phyloP scores from a whole-genome alignment of 2,113 vertebrate genomes.

The Paradisaea rubra region DNA sequence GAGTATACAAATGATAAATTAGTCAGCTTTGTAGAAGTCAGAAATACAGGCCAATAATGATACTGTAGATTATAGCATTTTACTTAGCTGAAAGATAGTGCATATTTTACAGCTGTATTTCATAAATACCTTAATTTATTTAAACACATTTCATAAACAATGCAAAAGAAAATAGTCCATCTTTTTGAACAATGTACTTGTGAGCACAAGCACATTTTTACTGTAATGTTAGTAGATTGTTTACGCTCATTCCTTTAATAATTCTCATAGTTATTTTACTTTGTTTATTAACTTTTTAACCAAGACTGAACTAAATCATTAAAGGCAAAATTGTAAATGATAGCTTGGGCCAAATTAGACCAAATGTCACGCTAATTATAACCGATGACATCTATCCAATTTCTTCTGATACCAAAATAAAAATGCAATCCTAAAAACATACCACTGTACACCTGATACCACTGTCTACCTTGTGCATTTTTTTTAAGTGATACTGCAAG shows the following conservation, averaged over 20 bases:
- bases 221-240: not conserved
- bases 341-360: not conserved
- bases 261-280: not conserved
- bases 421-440: not conserved
- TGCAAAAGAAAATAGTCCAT: not conserved
- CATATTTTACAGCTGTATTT: not conserved
- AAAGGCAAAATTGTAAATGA: not conserved
- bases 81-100: not conserved
- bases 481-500: not conserved
- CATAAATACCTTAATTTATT: not conserved
- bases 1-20: conserved; percentile 69
- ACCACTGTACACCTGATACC: not conserved
- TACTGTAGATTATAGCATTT: not conserved
- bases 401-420: not conserved
- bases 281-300: not conserved
- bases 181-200: not conserved
- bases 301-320: not conserved
- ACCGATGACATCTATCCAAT: not conserved
- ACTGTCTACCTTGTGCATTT: rapidly evolving
- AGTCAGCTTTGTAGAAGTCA: conserved; percentile 54
- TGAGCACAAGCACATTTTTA: not conserved
- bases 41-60: conserved; percentile 41
- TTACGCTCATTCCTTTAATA: not conserved
- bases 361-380: not conserved
- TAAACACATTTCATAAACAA: conserved; percentile 12